These are phyloP conservation scores for Hemibagrus guttatus DNA, from an alignment of 2,797 vertebrate species.

Conservation along the genomic window DNA sequence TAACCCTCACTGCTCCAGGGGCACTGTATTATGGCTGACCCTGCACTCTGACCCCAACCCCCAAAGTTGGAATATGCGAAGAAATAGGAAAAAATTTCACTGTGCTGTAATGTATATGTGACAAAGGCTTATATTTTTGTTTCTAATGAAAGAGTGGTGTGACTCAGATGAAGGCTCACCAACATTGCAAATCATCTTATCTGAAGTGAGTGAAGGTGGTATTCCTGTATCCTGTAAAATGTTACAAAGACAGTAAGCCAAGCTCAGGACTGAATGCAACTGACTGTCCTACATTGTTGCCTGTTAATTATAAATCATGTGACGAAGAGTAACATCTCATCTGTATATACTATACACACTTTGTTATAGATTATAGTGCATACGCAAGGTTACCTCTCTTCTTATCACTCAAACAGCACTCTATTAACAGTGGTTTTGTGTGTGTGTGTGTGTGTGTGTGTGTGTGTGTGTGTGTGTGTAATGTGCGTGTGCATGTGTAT, in stretches of 20 bases:
- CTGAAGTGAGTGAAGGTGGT: slow-evolving; percentile 25
- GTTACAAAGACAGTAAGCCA: neutral
- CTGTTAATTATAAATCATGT: slow-evolving; percentile 25
- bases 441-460: slow-evolving; percentile 38
- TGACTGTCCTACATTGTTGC: neutral
- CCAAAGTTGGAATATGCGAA: too few relatives aligned
- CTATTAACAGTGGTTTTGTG: slow-evolving; percentile 32
- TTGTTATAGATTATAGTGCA: neutral
- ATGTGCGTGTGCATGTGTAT: slow-evolving; percentile 25
- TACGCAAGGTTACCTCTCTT: slow-evolving; percentile 5
- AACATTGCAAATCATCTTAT: slow-evolving; percentile 33
- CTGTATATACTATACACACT: neutral
- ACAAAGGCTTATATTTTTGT: too few relatives aligned
- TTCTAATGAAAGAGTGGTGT: neutral
- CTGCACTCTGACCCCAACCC: too few relatives aligned
- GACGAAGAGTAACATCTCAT: slow-evolving; percentile 22
- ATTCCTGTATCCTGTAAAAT: neutral
- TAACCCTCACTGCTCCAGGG: too few relatives aligned
- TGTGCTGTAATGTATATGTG: too few relatives aligned
- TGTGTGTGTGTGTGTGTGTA: slow-evolving; percentile 36
- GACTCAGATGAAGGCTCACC: neutral
- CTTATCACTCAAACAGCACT: slow-evolving; percentile 22
- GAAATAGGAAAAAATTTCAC: too few relatives aligned
- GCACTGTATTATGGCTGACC: too few relatives aligned
- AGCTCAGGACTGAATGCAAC: too few relatives aligned